Evolutionary conservation across 2,888 invertebrate genomes (phyloP), one percentile per base, ranked within the genome.

Genomic region (Platycheirus rosarum): DNA sequence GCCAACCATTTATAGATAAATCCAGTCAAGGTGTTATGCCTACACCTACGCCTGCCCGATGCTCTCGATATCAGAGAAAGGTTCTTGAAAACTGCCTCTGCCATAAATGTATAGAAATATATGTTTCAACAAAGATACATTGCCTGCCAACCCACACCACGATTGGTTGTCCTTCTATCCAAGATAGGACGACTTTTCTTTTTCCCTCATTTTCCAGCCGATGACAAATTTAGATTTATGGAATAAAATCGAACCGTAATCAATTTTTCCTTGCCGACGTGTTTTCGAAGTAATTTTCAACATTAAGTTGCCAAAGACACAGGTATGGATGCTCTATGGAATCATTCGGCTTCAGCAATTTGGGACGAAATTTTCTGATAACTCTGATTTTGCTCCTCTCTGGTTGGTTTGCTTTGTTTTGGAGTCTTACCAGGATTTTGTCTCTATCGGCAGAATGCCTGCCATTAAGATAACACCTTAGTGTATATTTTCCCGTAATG

Each of bases 181-280:
- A 44, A 60, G n/a, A 60, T 44, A 60, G n/a, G n/a, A n/a, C n/a
- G n/a, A n/a, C n/a, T n/a, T n/a, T n/a, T n/a, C n/a, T n/a, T n/a
- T n/a, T n/a, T n/a, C n/a, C n/a, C n/a, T n/a, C n/a, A n/a, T n/a
- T 60, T 14, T 57, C 53, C 16, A 63, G 35, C 48, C 51, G 71
- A 65, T 71, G 82, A 82, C 82, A 82, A 82, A 82, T 82, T 82
- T 77, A 77, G 82, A 82, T 77, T 77, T 82, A 82, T 77, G 68
- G 65, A 32, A 57, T 44, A 60, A 66, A 62, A 57, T 77, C 82
- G 53, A 71, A 82, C 76, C 76, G 76, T 77, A 82, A 77, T 82
- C 76, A 71, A 49, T 71, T 68, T 65, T 68, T 82, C 53, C 48
- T 53, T 29, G 37, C 66, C 46, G 60, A 66, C 75, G 68, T 79